Evolutionary conservation across 2,888 invertebrate species (phyloP), one percentile per base, ranked within the genome.

Genomic region (Eugnorisma glareosa): DNA sequence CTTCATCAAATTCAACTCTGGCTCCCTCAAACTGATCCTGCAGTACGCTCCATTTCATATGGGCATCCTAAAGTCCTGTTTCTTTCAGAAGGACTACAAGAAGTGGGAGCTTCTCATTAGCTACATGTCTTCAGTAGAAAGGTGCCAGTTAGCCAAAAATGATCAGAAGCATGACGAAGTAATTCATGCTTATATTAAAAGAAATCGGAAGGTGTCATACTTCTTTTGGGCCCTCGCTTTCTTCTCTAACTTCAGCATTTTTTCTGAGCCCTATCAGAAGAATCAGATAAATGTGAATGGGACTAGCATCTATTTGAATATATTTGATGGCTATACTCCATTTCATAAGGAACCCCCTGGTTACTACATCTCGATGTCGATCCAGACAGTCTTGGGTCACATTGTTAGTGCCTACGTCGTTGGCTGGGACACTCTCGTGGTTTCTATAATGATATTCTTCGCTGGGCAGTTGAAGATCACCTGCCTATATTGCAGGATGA

Each of bases 1-100:
- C 75, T 67, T 88, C 8, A 80, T 93, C 28, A 86, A 85, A 64
- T 90, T 91, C n/a, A 87, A 91, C 51, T 5, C 79, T 5, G 89
- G 85, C n/a, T 90, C 91, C 3, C 67, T 95, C 0, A 91, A 90
- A 69, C 84, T 92, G 11, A 91, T 95, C 48, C 84, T 95, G 0
- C 92, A 94, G 73, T 93, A 92, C 72, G 92, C 92, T 10, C 94
- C 95, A 4, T 95, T 94, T 78, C 95, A 95, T 74, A 90, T 94
- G 84, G 94, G 94, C 0, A 88, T 94, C 4, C 54, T 93, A 0
- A 95, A 95, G 79, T 75, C 90, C 3, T 92, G 92, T 76, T 91
- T 91, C 69, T 94, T 95, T 69, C 88, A 90, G 75, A 93, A 89
- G 77, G 81, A 94, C 79, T 90, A 93, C 75, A 84, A 86, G 67